Base-by-base conservation (phyloP, 2,888 invertebrate genomes). In the Fabriciana adippe region DNA sequence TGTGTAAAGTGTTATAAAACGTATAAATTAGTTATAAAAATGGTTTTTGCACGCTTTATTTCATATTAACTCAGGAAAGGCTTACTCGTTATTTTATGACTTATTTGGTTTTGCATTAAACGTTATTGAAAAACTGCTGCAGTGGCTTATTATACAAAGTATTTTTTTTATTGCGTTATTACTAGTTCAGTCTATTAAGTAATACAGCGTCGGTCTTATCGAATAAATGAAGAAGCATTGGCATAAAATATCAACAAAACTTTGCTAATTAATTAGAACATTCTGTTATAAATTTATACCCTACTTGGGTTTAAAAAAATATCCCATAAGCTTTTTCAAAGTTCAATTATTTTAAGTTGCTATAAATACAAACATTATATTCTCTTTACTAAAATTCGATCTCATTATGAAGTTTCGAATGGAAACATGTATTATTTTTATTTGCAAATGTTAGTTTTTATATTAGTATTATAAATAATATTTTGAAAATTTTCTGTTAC, bases 101-200 rank as follows among this genome's bases (percentile, higher is more conserved):
- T 15, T n/a, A 21, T 16, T 13, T 35, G 21, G 41, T 59, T 65
- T 14, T 59, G n/a, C n/a, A 31, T 59, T 26, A 26, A 53, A 53
- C 53, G 56, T 51, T 21, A 26, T 55, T 18, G 45, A 47, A 55
- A 60, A 61, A 66, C 41, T 61, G 50, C 48, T 66, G 55, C 60
- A 55, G 61, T 55, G 60, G 66, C 66, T 66, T 55, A 55, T 14
- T 26, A 21, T 41, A 31, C 60, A 35, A 55, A 61, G 60, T 61
- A 66, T 41, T 14, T 26, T n/a, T 26, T 31, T 53, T 61, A 50
- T 61, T 50, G 21, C 50, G 15, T 26, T 61, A 55, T 11, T 31
- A 48, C 48, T 47, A 41, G 26, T 21, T n/a, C 2, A 2, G 3
- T 16, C 48, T 31, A 13, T 48, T n/a, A 48, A 59, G n/a, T 48